A percentile compares a stretch with the other conserved stretches of the same genome.
These are phyloP conservation scores for Coreoperca whiteheadi DNA, from an alignment of 2,113 vertebrate genomes.

Conservation along the genomic window DNA sequence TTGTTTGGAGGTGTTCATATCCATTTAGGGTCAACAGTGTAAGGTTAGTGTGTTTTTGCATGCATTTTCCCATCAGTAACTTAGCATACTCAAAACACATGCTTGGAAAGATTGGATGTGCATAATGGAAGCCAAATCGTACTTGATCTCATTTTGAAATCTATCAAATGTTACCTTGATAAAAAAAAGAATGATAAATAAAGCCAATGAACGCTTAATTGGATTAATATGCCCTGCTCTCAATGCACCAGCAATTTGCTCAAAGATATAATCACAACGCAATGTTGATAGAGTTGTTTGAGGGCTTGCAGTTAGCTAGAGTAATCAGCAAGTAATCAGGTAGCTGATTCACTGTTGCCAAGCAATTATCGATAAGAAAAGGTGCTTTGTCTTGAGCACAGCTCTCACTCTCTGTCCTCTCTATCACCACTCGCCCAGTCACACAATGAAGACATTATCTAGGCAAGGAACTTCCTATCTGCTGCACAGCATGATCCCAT, in stretches of 20 bases:
- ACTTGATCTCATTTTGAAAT: slow-evolving; percentile 56
- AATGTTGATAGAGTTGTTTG: slow-evolving; percentile 72
- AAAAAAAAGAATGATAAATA: slow-evolving; percentile 30
- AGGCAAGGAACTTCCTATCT: slow-evolving; percentile 61
- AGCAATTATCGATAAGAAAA: slow-evolving; percentile 82
- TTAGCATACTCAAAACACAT: background rate
- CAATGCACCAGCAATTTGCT: slow-evolving; percentile 66
- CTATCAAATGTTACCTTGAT: slow-evolving; percentile 35
- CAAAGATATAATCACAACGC: slow-evolving; percentile 77
- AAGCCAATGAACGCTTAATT: slow-evolving; percentile 74
- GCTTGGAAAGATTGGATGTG: slow-evolving; percentile 4
- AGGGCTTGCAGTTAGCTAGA: slow-evolving; percentile 67
- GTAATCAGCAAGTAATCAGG: slow-evolving; percentile 79
- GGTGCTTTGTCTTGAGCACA: slow-evolving; percentile 77
- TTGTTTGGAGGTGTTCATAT: background rate
- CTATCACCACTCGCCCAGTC: slow-evolving; percentile 52
- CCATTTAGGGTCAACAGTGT: background rate
- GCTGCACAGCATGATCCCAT: slow-evolving; percentile 63
- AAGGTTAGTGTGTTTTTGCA: background rate
- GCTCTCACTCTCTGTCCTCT: slow-evolving; percentile 55
- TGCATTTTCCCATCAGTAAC: background rate
- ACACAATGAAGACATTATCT: slow-evolving; percentile 67
- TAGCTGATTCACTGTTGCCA: slow-evolving; percentile 76
- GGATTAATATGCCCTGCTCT: slow-evolving; percentile 77
- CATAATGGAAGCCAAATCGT: slow-evolving; percentile 28